phyloP scores from a whole-genome alignment of 2,888 invertebrate genomes.

The Macroteleia sp. region DNA sequence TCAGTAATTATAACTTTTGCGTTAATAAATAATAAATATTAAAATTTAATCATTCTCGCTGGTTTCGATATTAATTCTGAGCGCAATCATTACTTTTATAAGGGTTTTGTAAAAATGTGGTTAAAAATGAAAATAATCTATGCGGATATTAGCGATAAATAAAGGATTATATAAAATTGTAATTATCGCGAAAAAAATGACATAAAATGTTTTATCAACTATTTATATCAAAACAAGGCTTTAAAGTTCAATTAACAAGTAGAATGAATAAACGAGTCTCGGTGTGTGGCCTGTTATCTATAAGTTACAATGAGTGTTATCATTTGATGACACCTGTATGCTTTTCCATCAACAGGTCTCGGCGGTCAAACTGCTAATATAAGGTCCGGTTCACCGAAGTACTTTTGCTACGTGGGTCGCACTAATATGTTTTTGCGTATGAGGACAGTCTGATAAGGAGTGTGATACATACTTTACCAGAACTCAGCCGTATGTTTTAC shows the following conservation, averaged over 20 bases:
- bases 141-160: too few relatives aligned
- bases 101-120: too few relatives aligned
- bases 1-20: too few relatives aligned
- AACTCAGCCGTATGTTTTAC: slow-evolving; percentile 41
- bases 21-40: too few relatives aligned
- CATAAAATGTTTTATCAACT: slow-evolving; percentile 4
- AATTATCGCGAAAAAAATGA: neutral
- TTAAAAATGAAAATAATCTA: too few relatives aligned
- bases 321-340: slow-evolving; percentile 54
- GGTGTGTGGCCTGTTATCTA: slow-evolving; percentile 33
- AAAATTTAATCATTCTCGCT: too few relatives aligned
- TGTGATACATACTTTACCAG: slow-evolving; percentile 70
- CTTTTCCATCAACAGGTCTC: slow-evolving; percentile 49
- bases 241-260: slow-evolving; percentile 18
- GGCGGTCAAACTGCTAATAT: slow-evolving; percentile 48
- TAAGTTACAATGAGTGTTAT: slow-evolving; percentile 40
- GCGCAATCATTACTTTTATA: too few relatives aligned
- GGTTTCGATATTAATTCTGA: too few relatives aligned
- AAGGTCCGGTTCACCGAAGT: slow-evolving; percentile 40
- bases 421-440: slow-evolving; percentile 77
- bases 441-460: slow-evolving; percentile 71
- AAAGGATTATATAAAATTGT: too few relatives aligned
- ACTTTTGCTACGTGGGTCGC: slow-evolving; percentile 73
- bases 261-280: slow-evolving; percentile 30
- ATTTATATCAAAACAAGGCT: slow-evolving; percentile 8